Base-by-base conservation (phyloP, 1,140 invertebrate genomes). In the Globodera ellingtonae region DNA sequence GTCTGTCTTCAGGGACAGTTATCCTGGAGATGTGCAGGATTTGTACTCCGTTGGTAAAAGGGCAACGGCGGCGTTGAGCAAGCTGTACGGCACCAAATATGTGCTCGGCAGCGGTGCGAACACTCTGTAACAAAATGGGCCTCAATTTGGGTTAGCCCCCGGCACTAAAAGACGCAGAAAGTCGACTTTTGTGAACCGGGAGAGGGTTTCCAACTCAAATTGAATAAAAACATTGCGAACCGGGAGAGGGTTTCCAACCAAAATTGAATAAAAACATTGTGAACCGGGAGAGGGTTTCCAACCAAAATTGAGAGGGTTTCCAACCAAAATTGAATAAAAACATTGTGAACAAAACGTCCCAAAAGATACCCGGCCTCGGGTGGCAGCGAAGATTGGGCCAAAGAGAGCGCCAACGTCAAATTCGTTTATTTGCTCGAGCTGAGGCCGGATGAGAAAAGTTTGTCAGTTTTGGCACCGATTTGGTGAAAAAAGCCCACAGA, bases 371-470 rank as follows among this genome's bases (percentile, higher is more conserved):
- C 89, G 62, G 87, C 88, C 44, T 85, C 87, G n/a, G 87, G 87
- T 24, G 87, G 87, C 65, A 89, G 87, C 35, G 87, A 88, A 80
- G 87, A 89, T 65, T 89, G 87, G 87, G 87, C 88, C 15, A 89
- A 89, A 78, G 80, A 84, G 48, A 84, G 74, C 71, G 88, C 86
- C 13, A 76, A 78, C 18, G 81, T 89, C 47, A 89, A 89, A 79
- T 89, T 82, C 81, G 87, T 89, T 35, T 89, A 89, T 76, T 77
- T 89, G 21, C 69, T 89, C 48, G 87, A 89, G 75, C 78, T 89
- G 59, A 66, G 87, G 47, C 87, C 87, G n/a, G 87, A 89, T 75
- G 87, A 89, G 77, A 86, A 86, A 82, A 88, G 88, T 89, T 66
- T 65, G 72, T 81, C 72, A 44, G 4, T 69, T 77, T 67, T 77